Evolutionary conservation across 2,113 vertebrate genomes (phyloP).

Genomic region (Pao palembangensis): DNA sequence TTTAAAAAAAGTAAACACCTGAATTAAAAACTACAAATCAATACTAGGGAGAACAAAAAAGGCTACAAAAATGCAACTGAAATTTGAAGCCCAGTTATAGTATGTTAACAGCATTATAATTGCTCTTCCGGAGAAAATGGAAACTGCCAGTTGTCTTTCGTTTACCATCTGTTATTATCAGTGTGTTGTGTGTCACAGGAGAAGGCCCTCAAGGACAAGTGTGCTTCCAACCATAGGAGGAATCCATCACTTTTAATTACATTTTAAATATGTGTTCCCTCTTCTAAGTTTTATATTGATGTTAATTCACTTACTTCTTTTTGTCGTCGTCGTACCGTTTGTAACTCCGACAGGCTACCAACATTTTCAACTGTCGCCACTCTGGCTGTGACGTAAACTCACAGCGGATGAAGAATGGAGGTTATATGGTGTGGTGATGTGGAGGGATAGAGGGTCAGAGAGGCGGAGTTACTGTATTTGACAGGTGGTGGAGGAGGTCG

Average conservation of each 20-base stretch:
- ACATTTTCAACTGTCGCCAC: slow-evolving; percentile 43
- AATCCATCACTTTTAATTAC: slow-evolving; percentile 84
- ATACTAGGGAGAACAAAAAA: slow-evolving; percentile 1
- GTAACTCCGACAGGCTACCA: slow-evolving; percentile 52
- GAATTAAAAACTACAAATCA: slow-evolving; percentile 15
- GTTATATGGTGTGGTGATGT: slow-evolving; percentile 39
- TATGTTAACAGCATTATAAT: slow-evolving; percentile 18
- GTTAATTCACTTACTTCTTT: slow-evolving; percentile 51
- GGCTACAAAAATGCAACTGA: slow-evolving; percentile 45
- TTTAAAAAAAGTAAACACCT: slow-evolving; percentile 32
- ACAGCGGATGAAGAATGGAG: slow-evolving; percentile 55
- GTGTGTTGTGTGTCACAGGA: slow-evolving; percentile 42
- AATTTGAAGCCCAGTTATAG: slow-evolving; percentile 54
- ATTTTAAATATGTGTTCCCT: slow-evolving; percentile 42
- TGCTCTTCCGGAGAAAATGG: slow-evolving; percentile 34
- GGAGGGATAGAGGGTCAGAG: slow-evolving; percentile 26
- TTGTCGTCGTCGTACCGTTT: slow-evolving; percentile 52
- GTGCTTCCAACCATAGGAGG: slow-evolving; percentile 98
- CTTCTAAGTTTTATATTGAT: slow-evolving; percentile 33
- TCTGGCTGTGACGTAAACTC: slow-evolving; percentile 46
- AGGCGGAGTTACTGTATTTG: slow-evolving; percentile 89
- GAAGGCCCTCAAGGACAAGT: slow-evolving; percentile 74
- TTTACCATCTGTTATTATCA: slow-evolving; percentile 34
- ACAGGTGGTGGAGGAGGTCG: slow-evolving; percentile 94
- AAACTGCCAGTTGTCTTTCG: slow-evolving; percentile 38